phyloP scores from a whole-genome alignment of 2,888 invertebrate genomes.

The Pasiphila rectangulata region DNA sequence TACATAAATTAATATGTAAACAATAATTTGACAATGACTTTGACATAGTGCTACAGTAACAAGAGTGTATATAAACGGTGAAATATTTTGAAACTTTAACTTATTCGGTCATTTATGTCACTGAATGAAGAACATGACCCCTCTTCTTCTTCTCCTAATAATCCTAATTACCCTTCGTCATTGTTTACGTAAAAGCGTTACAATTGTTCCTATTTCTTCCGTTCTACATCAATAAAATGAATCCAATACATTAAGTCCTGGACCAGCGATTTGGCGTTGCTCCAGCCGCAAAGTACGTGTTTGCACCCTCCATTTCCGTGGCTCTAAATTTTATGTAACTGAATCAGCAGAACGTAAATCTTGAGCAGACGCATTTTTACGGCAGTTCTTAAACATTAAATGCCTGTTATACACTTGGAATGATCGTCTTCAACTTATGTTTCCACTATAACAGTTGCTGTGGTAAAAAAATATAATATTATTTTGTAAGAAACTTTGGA shows the following conservation, averaged over 20 bases:
- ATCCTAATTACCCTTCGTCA: background rate
- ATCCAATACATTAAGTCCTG: slow-evolving; percentile 8
- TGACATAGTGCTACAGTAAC: too few species aligned
- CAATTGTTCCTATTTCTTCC: background rate
- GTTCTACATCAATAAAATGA: slow-evolving; percentile 5
- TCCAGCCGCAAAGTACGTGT: slow-evolving; percentile 20
- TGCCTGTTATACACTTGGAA: background rate
- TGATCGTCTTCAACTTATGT: too few species aligned
- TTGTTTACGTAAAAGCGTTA: background rate
- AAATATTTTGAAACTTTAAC: too few species aligned
- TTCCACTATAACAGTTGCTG: background rate
- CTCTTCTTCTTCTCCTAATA: too few species aligned
- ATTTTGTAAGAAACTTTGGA: too few species aligned
- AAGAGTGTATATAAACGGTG: too few species aligned
- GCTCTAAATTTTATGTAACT: slow-evolving; percentile 28
- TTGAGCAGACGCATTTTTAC: slow-evolving; percentile 24
- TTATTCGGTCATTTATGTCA: too few species aligned
- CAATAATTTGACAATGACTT: too few species aligned
- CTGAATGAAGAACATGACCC: too few species aligned
- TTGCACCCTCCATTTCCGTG: slow-evolving; percentile 13
- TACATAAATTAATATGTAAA: too few species aligned
- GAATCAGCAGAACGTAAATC: slow-evolving; percentile 26
- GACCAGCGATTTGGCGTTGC: slow-evolving; percentile 11
- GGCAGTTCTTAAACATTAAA: slow-evolving; percentile 5
- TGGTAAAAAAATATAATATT: background rate